phyloP scores from a whole-genome alignment of 2,888 invertebrate species.

The Catocala sponsa region DNA sequence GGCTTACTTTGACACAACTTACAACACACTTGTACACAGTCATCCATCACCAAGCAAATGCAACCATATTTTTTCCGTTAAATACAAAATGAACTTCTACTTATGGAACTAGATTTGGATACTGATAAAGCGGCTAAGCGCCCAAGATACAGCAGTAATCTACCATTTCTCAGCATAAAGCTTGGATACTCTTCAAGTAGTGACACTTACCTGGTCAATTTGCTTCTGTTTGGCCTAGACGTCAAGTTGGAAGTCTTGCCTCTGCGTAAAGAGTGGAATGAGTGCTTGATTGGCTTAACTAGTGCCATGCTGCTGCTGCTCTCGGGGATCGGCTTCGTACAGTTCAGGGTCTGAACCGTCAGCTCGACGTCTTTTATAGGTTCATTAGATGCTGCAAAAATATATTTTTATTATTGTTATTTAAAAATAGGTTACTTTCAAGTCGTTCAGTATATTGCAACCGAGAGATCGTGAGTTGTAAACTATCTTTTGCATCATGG shows the following conservation, averaged over 20 bases:
- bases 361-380: conserved; percentile 96
- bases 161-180: conserved; percentile 17
- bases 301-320: conserved; percentile 67
- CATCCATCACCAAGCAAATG: neutral
- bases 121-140: conserved; percentile 1
- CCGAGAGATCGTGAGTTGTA: too few relatives aligned
- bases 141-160: conserved; percentile 11
- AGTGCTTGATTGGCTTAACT: conserved; percentile 74
- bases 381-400: conserved; percentile 90
- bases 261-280: conserved; percentile 78
- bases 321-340: conserved; percentile 85
- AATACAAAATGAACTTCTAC: neutral
- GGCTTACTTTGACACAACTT: neutral
- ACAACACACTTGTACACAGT: neutral
- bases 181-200: conserved; percentile 1
- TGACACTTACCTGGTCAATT: conserved; percentile 78
- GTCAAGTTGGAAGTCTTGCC: conserved; percentile 69
- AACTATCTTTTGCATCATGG: too few relatives aligned
- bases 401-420: too few relatives aligned
- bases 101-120: neutral
- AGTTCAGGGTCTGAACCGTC: conserved; percentile 95
- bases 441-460: too few relatives aligned
- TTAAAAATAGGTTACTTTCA: too few relatives aligned
- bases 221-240: conserved; percentile 72
- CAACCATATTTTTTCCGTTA: neutral